A percentile compares a stretch with the other conserved stretches of the same genome.
Evolutionary conservation across 2,888 invertebrate species (phyloP).

Genomic region (Calliscelio sp.): DNA sequence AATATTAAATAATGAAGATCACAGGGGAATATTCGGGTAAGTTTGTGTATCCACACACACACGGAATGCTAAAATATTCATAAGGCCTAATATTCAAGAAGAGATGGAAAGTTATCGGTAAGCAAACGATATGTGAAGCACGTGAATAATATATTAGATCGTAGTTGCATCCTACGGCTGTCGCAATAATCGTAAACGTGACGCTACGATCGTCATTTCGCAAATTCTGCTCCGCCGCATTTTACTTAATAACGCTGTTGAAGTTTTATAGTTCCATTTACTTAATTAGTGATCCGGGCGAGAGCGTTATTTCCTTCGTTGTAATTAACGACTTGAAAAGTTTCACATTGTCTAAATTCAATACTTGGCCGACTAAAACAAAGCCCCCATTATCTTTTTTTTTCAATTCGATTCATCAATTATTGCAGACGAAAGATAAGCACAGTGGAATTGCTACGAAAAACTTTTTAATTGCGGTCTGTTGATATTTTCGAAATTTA

Average conservation of each 20-base stretch:
- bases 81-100: background rate
- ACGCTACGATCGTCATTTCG: slow-evolving; percentile 45
- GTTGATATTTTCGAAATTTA: slow-evolving; percentile 42
- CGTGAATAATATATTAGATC: slow-evolving; percentile 24
- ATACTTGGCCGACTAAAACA: slow-evolving; percentile 46
- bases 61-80: too few relatives aligned
- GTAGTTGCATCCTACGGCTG: slow-evolving; percentile 26
- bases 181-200: slow-evolving; percentile 55
- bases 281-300: slow-evolving; percentile 60
- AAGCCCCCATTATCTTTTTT: slow-evolving; percentile 41
- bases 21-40: too few relatives aligned
- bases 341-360: slow-evolving; percentile 57
- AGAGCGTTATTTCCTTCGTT: slow-evolving; percentile 54
- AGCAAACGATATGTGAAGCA: slow-evolving; percentile 24
- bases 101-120: background rate
- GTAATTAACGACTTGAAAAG: slow-evolving; percentile 66
- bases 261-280: slow-evolving; percentile 66
- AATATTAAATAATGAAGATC: too few relatives aligned
- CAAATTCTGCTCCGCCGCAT: slow-evolving; percentile 34
- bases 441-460: slow-evolving; percentile 7
- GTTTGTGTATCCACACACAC: too few relatives aligned
- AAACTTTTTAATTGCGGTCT: slow-evolving; percentile 61
- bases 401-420: slow-evolving; percentile 49
- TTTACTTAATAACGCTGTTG: slow-evolving; percentile 47
- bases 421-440: slow-evolving; percentile 28